A percentile compares a stretch with the other conserved stretches of the same genome.
Conservation (phyloP, 2,113 vertebrate genomes). For the Chloropsis hardwickii region DNA sequence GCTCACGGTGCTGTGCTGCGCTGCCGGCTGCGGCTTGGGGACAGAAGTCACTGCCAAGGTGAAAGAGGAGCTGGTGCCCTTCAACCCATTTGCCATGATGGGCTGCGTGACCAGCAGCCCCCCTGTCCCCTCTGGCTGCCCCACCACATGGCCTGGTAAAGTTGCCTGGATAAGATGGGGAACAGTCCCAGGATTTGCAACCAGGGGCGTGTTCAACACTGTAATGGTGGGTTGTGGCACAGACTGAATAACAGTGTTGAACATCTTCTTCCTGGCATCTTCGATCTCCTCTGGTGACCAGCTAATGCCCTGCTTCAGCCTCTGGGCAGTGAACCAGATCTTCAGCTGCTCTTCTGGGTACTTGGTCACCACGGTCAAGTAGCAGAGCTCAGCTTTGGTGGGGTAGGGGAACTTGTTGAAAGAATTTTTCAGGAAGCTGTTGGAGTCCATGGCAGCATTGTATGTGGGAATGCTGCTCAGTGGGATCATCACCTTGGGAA, state of each 20-base stretch:
- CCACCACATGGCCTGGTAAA: conserved; percentile 81
- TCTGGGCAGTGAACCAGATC: conserved; percentile 98
- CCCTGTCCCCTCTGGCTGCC: conserved; percentile 80
- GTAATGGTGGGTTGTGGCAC: conserved; percentile 87
- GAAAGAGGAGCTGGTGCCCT: conserved; percentile 84
- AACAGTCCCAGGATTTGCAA: conserved; percentile 78
- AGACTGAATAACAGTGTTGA: conserved; percentile 95
- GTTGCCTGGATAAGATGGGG: conserved; percentile 86
- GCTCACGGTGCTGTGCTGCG: conserved; percentile 80
- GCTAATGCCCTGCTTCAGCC: conserved; percentile 97
- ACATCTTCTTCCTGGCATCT: conserved; percentile 98
- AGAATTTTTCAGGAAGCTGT: conserved; percentile 94
- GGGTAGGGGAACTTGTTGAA: conserved; percentile 99
- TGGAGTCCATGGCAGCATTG: conserved; percentile 94
- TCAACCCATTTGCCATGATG: conserved; percentile 87
- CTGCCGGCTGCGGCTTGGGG: conserved; percentile 77
- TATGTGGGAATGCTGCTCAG: conserved; percentile 97
- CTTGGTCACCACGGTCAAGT: conserved; percentile 96
- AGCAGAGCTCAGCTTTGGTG: conserved; percentile 97
- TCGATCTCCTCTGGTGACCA: conserved; percentile 99
- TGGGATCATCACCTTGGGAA: conserved; percentile 98
- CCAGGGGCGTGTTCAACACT: conserved; percentile 87
- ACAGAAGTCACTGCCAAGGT: conserved; percentile 81
- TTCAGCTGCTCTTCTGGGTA: conserved; percentile 98
- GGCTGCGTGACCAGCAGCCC: conserved; percentile 92